Percentiles rank a stretch among this genome's conserved stretches.
phyloP scores from a whole-genome alignment of 2,888 invertebrate species.

The Pantelozetes paolii region DNA sequence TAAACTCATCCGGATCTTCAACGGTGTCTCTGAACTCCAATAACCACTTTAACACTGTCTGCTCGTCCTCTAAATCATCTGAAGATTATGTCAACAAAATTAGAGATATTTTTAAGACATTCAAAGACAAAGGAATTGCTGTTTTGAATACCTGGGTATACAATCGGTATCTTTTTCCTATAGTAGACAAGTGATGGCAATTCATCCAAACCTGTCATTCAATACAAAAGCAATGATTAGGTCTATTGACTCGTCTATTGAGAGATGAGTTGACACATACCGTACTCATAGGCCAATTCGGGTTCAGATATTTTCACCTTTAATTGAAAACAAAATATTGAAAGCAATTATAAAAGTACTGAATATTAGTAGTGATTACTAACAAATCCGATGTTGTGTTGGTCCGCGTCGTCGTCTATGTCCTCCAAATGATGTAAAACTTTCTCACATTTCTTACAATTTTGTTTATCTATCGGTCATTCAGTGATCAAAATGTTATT shows the following conservation, averaged over 20 bases:
- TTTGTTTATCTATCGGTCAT: slow-evolving; percentile 71
- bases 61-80: slow-evolving; percentile 84
- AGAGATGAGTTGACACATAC: not conserved
- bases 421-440: slow-evolving; percentile 48
- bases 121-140: not conserved
- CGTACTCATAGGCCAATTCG: slow-evolving; percentile 84
- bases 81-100: slow-evolving; percentile 48
- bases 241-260: no score
- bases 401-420: slow-evolving; percentile 49
- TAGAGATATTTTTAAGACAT: not conserved
- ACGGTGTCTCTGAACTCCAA: slow-evolving; percentile 88
- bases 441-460: slow-evolving; percentile 70
- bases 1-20: slow-evolving; percentile 65
- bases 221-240: no score
- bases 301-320: slow-evolving; percentile 84
- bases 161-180: slow-evolving; percentile 86
- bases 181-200: slow-evolving; percentile 87
- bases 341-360: not conserved
- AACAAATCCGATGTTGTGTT: slow-evolving; percentile 48
- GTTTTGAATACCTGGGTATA: slow-evolving; percentile 71
- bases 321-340: not conserved
- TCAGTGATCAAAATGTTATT: no score
- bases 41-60: slow-evolving; percentile 88
- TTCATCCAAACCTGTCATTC: slow-evolving; percentile 63
- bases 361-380: no score